Evolutionary conservation across 2,113 vertebrate genomes (phyloP).

Genomic region (Calyptommatus sinebrachiatus): DNA sequence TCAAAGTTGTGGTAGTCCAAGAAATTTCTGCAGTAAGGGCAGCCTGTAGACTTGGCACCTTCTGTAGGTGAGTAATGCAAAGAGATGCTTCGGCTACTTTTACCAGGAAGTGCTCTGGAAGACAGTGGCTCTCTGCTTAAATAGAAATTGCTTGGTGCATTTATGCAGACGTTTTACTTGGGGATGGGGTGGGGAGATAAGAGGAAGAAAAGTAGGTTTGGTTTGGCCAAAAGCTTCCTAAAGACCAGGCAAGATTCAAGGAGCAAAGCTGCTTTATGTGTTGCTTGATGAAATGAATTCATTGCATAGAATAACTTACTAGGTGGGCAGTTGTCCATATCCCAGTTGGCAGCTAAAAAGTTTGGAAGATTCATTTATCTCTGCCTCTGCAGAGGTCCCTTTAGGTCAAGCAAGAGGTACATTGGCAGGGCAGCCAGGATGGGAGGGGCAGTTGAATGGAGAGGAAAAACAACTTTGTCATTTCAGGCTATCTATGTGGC

Average conservation of each 20-base stretch:
- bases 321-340: conserved; percentile 20
- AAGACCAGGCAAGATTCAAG: conserved; percentile 21
- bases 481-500: conserved; percentile 14
- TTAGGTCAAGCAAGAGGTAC: conserved; percentile 14
- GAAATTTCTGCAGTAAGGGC: neutral
- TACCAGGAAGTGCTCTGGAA: conserved; percentile 9
- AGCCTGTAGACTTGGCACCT: conserved; percentile 5
- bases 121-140: neutral
- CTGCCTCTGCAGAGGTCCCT: neutral
- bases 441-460: neutral
- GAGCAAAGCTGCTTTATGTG: conserved; percentile 16
- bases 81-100: conserved; percentile 13
- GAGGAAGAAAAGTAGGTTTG: neutral
- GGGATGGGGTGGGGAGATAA: neutral
- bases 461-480: conserved; percentile 6
- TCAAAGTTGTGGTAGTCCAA: fast-evolving
- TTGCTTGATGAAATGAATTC: neutral
- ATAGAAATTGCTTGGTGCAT: conserved; percentile 14
- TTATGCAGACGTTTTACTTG: neutral
- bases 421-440: neutral
- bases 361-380: conserved; percentile 12
- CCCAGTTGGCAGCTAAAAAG: neutral
- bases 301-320: conserved; percentile 24
- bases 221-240: conserved; percentile 11
- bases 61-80: conserved; percentile 1